phyloP scores from a whole-genome alignment of 2,888 invertebrate genomes.

The Cetonia aurata region DNA sequence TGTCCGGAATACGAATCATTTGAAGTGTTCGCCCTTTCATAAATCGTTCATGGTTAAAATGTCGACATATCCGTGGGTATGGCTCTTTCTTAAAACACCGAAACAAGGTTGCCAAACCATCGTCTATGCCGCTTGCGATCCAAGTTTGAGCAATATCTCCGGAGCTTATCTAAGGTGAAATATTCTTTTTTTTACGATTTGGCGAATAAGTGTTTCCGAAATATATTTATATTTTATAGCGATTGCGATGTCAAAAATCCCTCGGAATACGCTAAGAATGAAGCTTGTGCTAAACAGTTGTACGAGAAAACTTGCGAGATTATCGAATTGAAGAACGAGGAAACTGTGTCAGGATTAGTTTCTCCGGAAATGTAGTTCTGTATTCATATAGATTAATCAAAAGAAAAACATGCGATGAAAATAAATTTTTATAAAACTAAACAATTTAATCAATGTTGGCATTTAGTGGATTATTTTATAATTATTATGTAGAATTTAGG shows the following conservation, averaged over 20 bases:
- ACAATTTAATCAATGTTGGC: too few species aligned
- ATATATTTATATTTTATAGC: slow-evolving; percentile 56
- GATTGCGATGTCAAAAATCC: slow-evolving; percentile 65
- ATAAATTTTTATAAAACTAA: too few species aligned
- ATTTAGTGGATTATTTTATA: too few species aligned
- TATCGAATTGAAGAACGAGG: slow-evolving; percentile 54
- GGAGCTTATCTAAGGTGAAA: slow-evolving; percentile 78
- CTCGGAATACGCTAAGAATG: slow-evolving; percentile 60
- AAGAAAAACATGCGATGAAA: too few species aligned
- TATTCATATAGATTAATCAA: too few species aligned
- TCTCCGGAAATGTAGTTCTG: background rate
- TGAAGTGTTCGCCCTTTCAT: slow-evolving; percentile 70
- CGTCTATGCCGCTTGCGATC: slow-evolving; percentile 75
- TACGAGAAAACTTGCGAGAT: slow-evolving; percentile 62
- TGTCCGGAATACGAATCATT: slow-evolving; percentile 74
- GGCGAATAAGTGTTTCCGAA: too few species aligned
- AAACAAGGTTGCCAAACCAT: slow-evolving; percentile 78
- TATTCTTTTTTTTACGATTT: slow-evolving; percentile 14
- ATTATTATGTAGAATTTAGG: background rate
- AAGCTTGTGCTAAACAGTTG: slow-evolving; percentile 59
- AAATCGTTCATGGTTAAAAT: slow-evolving; percentile 70
- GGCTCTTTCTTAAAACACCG: slow-evolving; percentile 77
- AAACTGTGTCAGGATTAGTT: slow-evolving; percentile 27
- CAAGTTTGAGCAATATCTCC: slow-evolving; percentile 71
- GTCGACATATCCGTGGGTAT: slow-evolving; percentile 76